Evolutionary conservation across 2,797 vertebrate species (phyloP).

Genomic region (Sphaeramia orbicularis): DNA sequence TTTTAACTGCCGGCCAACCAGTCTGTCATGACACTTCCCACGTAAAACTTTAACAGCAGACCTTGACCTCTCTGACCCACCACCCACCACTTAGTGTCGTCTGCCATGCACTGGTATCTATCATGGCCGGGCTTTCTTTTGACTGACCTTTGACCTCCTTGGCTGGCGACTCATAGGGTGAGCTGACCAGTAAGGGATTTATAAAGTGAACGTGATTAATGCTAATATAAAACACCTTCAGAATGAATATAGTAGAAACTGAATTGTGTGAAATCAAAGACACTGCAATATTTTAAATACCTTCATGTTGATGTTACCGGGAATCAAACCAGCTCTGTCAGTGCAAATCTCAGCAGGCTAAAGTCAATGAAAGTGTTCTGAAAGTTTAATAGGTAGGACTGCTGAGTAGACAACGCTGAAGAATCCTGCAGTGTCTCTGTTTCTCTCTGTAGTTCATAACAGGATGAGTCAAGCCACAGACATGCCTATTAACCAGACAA

Average conservation of each 20-base stretch:
- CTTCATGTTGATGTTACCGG: background rate
- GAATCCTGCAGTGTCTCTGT: conserved; percentile 14
- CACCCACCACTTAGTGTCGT: conserved; percentile 3
- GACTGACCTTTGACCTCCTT: conserved; percentile 34
- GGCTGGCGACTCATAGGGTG: conserved; percentile 13
- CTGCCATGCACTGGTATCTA: conserved; percentile 7
- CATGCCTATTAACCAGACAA: conserved; percentile 33
- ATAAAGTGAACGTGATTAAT: background rate
- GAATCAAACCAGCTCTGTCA: background rate
- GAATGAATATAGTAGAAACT: background rate
- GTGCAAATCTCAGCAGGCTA: background rate
- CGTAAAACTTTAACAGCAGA: conserved; percentile 3
- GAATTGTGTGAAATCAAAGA: background rate
- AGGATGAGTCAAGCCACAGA: conserved; percentile 55
- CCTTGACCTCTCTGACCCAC: conserved; percentile 19
- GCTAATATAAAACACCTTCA: too few relatives aligned
- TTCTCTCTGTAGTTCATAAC: conserved; percentile 1
- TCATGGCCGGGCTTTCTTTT: conserved; percentile 6
- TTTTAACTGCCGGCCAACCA: too few relatives aligned
- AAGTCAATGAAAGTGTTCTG: too few relatives aligned
- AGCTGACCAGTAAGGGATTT: background rate
- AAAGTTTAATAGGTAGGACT: background rate
- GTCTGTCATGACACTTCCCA: conserved; percentile 5
- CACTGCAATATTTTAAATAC: background rate
- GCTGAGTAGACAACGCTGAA: conserved; percentile 15